Evolutionary conservation across 1,140 invertebrate species (phyloP).

Genomic region (Drosophila sturtevanti): DNA sequence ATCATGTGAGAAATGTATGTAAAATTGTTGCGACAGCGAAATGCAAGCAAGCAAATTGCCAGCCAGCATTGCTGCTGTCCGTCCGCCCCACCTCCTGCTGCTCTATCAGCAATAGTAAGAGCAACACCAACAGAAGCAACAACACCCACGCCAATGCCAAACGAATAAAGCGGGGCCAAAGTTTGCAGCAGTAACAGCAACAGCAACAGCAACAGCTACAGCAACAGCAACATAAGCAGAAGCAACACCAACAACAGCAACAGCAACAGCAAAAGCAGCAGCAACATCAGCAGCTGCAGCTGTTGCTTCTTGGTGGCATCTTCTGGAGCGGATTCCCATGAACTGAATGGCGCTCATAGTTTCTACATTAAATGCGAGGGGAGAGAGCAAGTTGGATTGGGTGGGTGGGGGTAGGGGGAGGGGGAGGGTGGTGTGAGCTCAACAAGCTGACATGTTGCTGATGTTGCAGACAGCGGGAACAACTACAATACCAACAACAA

Average conservation of each 20-base stretch:
- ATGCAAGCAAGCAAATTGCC: constrained; percentile 67
- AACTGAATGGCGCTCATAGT: constrained; percentile 65
- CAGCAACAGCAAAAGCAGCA: constrained; percentile 41
- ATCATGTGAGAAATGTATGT: constrained; percentile 74
- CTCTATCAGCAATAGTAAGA: too few relatives aligned
- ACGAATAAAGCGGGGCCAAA: constrained; percentile 63
- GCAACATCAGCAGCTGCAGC: constrained; percentile 23
- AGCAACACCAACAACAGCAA: constrained; percentile 4
- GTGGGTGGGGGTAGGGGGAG: neutral
- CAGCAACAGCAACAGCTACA: constrained; percentile 24
- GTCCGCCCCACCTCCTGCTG: too few relatives aligned
- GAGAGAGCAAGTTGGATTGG: too few relatives aligned
- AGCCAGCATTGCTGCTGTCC: constrained; percentile 21
- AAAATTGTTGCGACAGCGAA: constrained; percentile 74
- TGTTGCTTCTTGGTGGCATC: constrained; percentile 55
- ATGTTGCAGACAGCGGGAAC: constrained; percentile 21
- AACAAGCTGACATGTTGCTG: constrained; percentile 62
- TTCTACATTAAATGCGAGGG: neutral
- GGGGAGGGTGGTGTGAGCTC: constrained; percentile 53
- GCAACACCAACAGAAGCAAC: neutral
- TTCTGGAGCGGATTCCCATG: constrained; percentile 70
- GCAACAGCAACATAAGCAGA: constrained; percentile 36
- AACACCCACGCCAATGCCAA: constrained; percentile 62
- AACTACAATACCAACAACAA: constrained; percentile 18
- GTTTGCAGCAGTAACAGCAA: constrained; percentile 43